A percentile compares a stretch with the other conserved stretches of the same genome.
Evolutionary conservation across 2,888 invertebrate genomes (phyloP).

Genomic region (Apamea crenata): DNA sequence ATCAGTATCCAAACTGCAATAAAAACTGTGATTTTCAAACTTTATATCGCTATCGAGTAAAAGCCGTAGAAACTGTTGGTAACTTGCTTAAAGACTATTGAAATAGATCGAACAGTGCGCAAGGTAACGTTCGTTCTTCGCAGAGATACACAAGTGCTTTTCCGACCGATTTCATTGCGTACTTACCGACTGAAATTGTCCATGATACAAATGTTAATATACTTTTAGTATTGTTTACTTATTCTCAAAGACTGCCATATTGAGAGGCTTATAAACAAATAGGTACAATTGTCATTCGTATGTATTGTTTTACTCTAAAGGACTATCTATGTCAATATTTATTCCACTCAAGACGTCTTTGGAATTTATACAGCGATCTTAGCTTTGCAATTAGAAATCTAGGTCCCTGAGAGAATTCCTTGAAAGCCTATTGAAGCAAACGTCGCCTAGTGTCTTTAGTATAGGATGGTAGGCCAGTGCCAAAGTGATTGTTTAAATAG

Average conservation of each 20-base stretch:
- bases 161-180: conserved; percentile 57
- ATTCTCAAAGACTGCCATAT: not conserved
- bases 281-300: not conserved
- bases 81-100: conserved; percentile 71
- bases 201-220: conserved; percentile 48
- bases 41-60: conserved; percentile 66
- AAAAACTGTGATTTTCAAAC: conserved; percentile 71
- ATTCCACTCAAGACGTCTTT: conserved; percentile 2
- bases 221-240: conserved; percentile 15
- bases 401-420: conserved; percentile 39
- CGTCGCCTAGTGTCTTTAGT: conserved; percentile 47
- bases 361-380: conserved; percentile 22
- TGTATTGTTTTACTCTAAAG: not conserved
- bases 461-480: conserved; percentile 46
- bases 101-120: conserved; percentile 59
- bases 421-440: conserved; percentile 49
- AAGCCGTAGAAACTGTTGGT: conserved; percentile 64
- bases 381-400: conserved; percentile 45
- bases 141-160: conserved; percentile 58
- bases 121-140: conserved; percentile 46
- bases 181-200: conserved; percentile 52
- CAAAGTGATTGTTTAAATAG: conserved; percentile 77
- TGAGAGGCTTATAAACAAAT: not conserved
- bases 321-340: not conserved
- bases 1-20: conserved; percentile 70